These are phyloP conservation scores for Prinia subflava DNA, from an alignment of 2,113 vertebrate genomes.

Conservation along the genomic window DNA sequence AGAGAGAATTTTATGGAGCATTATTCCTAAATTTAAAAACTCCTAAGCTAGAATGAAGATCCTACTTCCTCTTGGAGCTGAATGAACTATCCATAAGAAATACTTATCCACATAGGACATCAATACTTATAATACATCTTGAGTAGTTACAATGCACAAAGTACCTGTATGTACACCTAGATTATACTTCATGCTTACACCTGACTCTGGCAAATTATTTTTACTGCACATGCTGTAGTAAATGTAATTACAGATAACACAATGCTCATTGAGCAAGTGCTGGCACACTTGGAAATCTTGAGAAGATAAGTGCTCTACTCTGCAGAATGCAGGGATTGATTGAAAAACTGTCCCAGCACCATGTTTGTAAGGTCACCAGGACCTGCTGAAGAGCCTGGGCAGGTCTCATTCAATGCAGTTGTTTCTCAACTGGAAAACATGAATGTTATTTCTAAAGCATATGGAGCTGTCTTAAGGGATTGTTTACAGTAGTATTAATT, in stretches of 20 bases:
- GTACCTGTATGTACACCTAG: background rate
- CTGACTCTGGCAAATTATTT: background rate
- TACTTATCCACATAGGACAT: background rate
- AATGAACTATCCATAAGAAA: background rate
- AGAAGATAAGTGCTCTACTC: background rate
- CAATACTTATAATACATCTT: background rate
- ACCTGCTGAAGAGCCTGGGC: background rate
- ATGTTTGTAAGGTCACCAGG: background rate
- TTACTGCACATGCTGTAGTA: background rate
- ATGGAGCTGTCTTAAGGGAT: background rate
- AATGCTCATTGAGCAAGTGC: background rate
- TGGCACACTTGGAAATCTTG: background rate
- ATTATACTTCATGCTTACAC: background rate
- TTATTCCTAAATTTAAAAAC: background rate
- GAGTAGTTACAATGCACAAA: background rate
- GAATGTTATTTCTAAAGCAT: slow-evolving; percentile 12
- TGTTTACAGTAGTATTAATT: slow-evolving; percentile 42
- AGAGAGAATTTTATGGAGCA: background rate
- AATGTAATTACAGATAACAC: background rate
- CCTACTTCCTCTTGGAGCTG: background rate
- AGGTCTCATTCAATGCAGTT: background rate
- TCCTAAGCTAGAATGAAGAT: background rate
- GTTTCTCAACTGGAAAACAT: background rate
- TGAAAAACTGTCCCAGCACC: accelerated
- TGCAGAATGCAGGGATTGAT: background rate